Base-by-base conservation (phyloP, 2,797 vertebrate species). In the Petrocephalus sullivani region DNA sequence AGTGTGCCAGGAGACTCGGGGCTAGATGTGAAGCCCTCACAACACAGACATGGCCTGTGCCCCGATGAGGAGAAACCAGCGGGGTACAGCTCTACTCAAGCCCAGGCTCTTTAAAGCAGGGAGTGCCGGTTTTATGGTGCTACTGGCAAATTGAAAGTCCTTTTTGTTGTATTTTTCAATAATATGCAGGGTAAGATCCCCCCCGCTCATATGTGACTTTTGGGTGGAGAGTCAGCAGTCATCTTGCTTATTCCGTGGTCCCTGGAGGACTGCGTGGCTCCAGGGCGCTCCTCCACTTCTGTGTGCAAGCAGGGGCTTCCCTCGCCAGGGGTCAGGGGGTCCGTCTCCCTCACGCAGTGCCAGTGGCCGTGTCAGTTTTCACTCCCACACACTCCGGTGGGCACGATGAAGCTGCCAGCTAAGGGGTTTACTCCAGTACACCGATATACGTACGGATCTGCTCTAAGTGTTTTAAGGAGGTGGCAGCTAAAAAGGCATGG, bases 1-100 rank as follows among this genome's bases (percentile, higher is more conserved):
- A 87, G 84, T 89, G 88, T 64, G 88, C 10, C 4, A 16, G 81
- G 53, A 87, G 90, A 89, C 89, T 87, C 87, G 88, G 90, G 85
- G 87, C 88, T 46, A 89, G 87, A 84, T 89, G 88, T 89, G 89
- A 90, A 83, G 16, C 49, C 88, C 57, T 33, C 83, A 57, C 2
- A 33, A 56, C 84, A 85, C 23, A 85, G 53, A 85, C 84, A 58
- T 54, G 23, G 16, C 54, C 54, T 86, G 9, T 86, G 33, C 58
- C 57, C 61, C 2, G 58, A 49, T 57, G 4, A 82, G 46, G 21
- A 23, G 33, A 51, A 28, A 10, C 46, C 49, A 37, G 14, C 1
- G 10, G 41, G 61, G 37, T 54, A n/a, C 16, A 3, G 21, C 28
- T 54, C 5, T 28, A 58, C n/a, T 86, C 19, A 41, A 49, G 37